phyloP scores from a whole-genome alignment of 2,797 vertebrate genomes.

The Liparis tanakae region DNA sequence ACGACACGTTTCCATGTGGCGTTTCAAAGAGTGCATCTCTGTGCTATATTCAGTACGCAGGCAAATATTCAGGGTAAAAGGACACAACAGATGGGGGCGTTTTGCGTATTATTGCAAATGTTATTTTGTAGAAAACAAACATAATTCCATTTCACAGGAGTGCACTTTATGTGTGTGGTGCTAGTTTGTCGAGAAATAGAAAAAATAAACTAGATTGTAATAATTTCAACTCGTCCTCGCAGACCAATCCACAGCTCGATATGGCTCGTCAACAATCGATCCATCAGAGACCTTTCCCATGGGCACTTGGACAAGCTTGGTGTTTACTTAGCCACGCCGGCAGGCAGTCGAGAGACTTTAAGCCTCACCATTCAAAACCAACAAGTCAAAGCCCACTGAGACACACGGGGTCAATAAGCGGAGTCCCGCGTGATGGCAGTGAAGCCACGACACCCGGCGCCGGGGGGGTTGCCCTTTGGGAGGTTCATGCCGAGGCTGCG shows the following conservation, averaged over 20 bases:
- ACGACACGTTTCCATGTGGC: conserved; percentile 5
- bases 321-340: conserved; percentile 50
- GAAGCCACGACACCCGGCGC: conserved; percentile 25
- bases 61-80: neutral
- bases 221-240: conserved; percentile 1
- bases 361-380: conserved; percentile 53
- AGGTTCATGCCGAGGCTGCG: conserved; percentile 60
- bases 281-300: conserved; percentile 18
- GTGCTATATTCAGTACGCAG: neutral
- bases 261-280: conserved; percentile 36
- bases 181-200: neutral
- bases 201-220: conserved; percentile 2
- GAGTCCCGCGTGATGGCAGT: conserved; percentile 39
- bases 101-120: neutral
- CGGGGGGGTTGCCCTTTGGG: conserved; percentile 56
- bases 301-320: conserved; percentile 21
- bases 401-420: conserved; percentile 58
- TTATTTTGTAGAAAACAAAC: neutral
- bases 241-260: conserved; percentile 39
- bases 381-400: conserved; percentile 52
- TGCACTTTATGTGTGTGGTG: neutral
- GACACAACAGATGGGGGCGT: neutral
- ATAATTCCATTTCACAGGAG: neutral
- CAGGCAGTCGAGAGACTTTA: conserved; percentile 33
- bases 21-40: conserved; percentile 8